These are phyloP conservation scores for Cephus rjabovi DNA, from an alignment of 2,888 invertebrate species.

Conservation along the genomic window DNA sequence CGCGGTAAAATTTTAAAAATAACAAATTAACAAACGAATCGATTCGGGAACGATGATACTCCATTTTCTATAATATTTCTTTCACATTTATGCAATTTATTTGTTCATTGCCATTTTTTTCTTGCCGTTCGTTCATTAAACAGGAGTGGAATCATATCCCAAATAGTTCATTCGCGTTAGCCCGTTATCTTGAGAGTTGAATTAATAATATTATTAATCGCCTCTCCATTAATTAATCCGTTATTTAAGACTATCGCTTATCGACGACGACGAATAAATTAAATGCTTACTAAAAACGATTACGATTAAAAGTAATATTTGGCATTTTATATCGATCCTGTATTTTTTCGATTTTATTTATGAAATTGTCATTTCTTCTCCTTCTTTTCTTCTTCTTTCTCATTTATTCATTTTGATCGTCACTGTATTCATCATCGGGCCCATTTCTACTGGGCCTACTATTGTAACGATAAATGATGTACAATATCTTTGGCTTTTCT, in stretches of 20 bases:
- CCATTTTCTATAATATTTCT: not conserved
- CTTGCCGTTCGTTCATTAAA: not conserved
- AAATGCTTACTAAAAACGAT: conserved; percentile 41
- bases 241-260: conserved; percentile 34
- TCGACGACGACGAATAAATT: conserved; percentile 43
- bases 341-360: not conserved
- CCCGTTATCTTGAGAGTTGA: not conserved
- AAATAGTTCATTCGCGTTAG: not conserved
- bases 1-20: conserved; percentile 1
- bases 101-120: not conserved
- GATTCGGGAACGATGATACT: not conserved
- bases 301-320: conserved; percentile 43
- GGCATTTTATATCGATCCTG: conserved; percentile 31
- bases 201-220: not conserved
- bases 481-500: conserved; percentile 35
- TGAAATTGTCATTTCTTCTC: not conserved
- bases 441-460: not conserved
- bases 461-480: not conserved
- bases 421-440: not conserved
- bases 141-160: not conserved
- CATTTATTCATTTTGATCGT: not conserved
- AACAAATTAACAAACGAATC: not conserved
- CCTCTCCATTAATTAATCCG: conserved; percentile 15
- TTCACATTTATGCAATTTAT: not conserved
- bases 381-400: not conserved